phyloP scores from a whole-genome alignment of 2,888 invertebrate species.

The Galeopsomyia nigrocyanea region DNA sequence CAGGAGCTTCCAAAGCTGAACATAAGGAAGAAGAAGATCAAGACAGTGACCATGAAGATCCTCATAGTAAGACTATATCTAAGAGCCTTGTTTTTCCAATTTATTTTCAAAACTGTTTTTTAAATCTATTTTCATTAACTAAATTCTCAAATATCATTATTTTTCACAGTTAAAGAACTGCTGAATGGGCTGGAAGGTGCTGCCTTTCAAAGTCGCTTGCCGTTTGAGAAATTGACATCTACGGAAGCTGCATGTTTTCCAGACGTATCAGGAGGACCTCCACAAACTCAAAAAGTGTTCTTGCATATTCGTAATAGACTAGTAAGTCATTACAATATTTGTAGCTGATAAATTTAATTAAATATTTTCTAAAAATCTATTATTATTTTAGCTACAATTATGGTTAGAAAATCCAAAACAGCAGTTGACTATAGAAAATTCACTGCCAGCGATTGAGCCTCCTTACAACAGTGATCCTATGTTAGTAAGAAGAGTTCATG shows the following conservation, averaged over 20 bases:
- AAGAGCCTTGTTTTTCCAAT: too few species aligned
- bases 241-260: slow-evolving; percentile 94
- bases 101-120: slow-evolving; percentile 12
- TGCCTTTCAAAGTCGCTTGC: slow-evolving; percentile 93
- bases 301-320: slow-evolving; percentile 92
- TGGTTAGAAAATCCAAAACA: slow-evolving; percentile 97
- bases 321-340: slow-evolving; percentile 64
- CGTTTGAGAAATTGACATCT: slow-evolving; percentile 94
- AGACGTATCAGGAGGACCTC: slow-evolving; percentile 87
- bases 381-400: slow-evolving; percentile 78
- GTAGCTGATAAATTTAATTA: background rate
- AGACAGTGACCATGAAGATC: slow-evolving; percentile 79
- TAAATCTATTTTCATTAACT: slow-evolving; percentile 35
- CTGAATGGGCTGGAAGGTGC: slow-evolving; percentile 86
- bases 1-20: slow-evolving; percentile 69
- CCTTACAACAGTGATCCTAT: slow-evolving; percentile 95
- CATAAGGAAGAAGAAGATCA: slow-evolving; percentile 71
- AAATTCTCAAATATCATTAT: slow-evolving; percentile 20
- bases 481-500: slow-evolving; percentile 86
- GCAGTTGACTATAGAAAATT: slow-evolving; percentile 87
- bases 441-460: slow-evolving; percentile 84
- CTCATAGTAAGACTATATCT: slow-evolving; percentile 66
- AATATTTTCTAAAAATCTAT: slow-evolving; percentile 16
- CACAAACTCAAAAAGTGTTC: slow-evolving; percentile 88
- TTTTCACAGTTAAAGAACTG: slow-evolving; percentile 62